Evolutionary conservation across 2,797 vertebrate species (phyloP), one percentile per base, ranked within the genome.

Genomic region (Mus caroli): DNA sequence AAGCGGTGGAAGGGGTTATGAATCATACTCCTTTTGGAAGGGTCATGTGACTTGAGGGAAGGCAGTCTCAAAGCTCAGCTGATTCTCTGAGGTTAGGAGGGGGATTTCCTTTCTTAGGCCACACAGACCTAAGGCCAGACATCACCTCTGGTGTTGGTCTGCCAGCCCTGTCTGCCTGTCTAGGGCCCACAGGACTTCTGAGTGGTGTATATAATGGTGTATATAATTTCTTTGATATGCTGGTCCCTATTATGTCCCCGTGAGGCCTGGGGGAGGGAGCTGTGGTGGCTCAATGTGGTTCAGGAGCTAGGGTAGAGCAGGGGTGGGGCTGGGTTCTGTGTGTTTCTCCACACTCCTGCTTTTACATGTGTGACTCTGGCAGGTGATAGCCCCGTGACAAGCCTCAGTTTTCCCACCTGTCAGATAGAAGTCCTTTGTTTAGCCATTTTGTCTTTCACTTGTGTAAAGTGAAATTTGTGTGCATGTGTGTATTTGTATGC

Each of bases 71-170:
- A 56, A 62, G 67, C 84, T 95, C 97, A 96, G 97, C 97, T 96
- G 96, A 96, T 95, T 75, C 93, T 76, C 43, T 88, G 96, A 97
- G 90, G 94, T 95, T 94, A 79, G 71, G 62, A 92, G 75, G 78
- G 78, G 93, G 54, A 96, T 94, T 97, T 97, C 96, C 95, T 92
- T 78, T 40, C 50, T 24, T 43, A 50, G 92, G 31, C 79, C 79
- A 92, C 76, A 84, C 3, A 50, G 17, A 87, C 92, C 90, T 92
- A n/a, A 69, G 67, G 34, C 67, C 15, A 37, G n/a, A 37, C 69
- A 75, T 78, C 24, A 20, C 69, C 78, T 50, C 34, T 52, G 43
- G 62, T n/a, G 79, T 56, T 52, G 86, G 80, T 52, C 78, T 58
- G 22, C n/a, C 1, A 37, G 62, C 24, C 56, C 56, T 15, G 28